Evolutionary conservation across 2,797 vertebrate species (phyloP).

Genomic region (Syndactyla subalaris): DNA sequence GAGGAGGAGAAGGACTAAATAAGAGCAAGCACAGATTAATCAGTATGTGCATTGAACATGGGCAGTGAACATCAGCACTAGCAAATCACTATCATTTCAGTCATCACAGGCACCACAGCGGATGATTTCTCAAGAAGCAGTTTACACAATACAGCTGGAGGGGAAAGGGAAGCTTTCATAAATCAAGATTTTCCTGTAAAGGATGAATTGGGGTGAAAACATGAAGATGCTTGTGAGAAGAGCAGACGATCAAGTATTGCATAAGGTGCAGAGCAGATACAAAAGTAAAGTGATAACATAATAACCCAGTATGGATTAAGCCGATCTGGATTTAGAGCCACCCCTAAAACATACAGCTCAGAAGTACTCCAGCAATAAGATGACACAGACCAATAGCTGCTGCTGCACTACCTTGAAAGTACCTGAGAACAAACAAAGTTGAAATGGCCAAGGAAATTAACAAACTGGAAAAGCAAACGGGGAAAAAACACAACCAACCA

Average conservation of each 20-base stretch:
- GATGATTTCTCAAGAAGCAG: not conserved
- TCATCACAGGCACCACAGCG: not conserved
- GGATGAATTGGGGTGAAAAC: not conserved
- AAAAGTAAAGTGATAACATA: not conserved
- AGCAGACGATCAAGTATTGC: not conserved
- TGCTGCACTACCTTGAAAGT: not conserved
- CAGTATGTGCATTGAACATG: rapidly evolving
- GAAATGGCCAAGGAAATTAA: not conserved
- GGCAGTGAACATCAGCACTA: not conserved
- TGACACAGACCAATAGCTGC: not conserved
- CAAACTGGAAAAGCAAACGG: not conserved
- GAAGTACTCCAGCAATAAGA: not conserved
- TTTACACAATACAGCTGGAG: not conserved
- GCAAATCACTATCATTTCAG: not conserved
- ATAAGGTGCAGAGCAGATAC: not conserved
- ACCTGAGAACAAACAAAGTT: not conserved
- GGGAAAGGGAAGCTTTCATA: not conserved
- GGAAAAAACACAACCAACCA: not conserved
- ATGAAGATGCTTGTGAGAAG: not conserved
- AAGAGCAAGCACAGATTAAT: not conserved
- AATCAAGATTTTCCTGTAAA: not conserved
- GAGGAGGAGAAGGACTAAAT: not conserved
- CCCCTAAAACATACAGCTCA: not conserved
- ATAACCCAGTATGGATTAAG: not conserved
- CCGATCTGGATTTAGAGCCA: not conserved